These are phyloP conservation scores for Leptinotarsa lineolata DNA, from an alignment of 1,140 invertebrate species.

Conservation along the genomic window DNA sequence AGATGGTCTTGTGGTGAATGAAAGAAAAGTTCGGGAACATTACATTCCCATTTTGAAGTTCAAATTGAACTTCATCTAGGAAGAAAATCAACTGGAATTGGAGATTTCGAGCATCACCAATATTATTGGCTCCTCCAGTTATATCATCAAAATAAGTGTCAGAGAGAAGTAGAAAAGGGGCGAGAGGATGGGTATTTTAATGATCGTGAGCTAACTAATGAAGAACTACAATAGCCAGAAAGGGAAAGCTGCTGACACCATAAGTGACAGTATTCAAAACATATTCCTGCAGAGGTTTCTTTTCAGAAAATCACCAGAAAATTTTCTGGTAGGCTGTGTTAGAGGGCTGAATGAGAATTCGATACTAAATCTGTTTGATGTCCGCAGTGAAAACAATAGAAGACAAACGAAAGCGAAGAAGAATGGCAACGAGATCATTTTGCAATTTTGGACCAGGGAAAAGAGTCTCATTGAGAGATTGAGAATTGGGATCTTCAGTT, in stretches of 20 bases:
- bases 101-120: background rate
- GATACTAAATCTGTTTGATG: constrained; percentile 28
- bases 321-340: constrained; percentile 23
- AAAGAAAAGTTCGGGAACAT: constrained; percentile 19
- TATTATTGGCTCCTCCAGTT: background rate
- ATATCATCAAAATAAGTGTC: constrained; percentile 6
- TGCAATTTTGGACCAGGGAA: constrained; percentile 25
- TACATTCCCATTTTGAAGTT: constrained; percentile 46
- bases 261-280: background rate
- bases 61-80: constrained; percentile 34
- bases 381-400: constrained; percentile 19
- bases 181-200: too few species aligned
- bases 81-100: constrained; percentile 34
- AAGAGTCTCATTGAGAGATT: constrained; percentile 18
- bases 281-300: background rate
- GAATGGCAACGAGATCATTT: constrained; percentile 12
- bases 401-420: constrained; percentile 20
- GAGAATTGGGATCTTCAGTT: constrained; percentile 30
- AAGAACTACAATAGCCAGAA: background rate
- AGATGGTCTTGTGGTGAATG: constrained; percentile 20
- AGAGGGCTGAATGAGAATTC: background rate
- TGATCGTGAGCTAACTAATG: background rate
- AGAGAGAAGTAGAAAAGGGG: too few species aligned
- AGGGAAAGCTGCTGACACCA: background rate
- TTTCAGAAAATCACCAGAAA: constrained; percentile 9